These are phyloP conservation scores for Anagyrus pseudococci DNA, from an alignment of 2,888 invertebrate species.

Conservation along the genomic window DNA sequence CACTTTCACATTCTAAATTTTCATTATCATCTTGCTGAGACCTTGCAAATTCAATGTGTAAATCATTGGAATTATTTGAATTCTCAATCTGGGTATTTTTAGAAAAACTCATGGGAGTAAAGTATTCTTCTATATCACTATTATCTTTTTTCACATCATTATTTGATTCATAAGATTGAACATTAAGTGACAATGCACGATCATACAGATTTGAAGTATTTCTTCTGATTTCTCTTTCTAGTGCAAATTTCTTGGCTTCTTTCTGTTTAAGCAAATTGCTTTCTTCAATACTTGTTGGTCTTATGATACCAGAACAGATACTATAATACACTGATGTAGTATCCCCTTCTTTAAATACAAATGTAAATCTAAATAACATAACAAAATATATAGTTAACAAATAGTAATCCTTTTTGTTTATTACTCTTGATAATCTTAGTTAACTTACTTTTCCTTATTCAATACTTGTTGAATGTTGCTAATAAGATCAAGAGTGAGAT, in stretches of 20 bases:
- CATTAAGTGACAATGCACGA: conserved; percentile 48
- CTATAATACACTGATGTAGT: conserved; percentile 55
- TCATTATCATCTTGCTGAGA: neutral
- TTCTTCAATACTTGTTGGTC: conserved; percentile 51
- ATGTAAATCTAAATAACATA: conserved; percentile 49
- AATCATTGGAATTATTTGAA: neutral
- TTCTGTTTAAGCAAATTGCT: conserved; percentile 47
- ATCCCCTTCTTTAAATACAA: conserved; percentile 57
- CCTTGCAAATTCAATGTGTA: no score
- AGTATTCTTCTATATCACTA: conserved; percentile 6
- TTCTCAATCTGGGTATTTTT: no score
- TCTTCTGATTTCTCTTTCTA: conserved; percentile 52
- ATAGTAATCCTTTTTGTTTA: neutral
- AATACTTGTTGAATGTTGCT: conserved; percentile 60
- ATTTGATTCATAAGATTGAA: neutral
- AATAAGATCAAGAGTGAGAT: conserved; percentile 58
- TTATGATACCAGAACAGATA: conserved; percentile 50
- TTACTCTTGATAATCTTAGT: neutral
- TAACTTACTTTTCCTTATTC: conserved; percentile 49
- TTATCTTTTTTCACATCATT: neutral
- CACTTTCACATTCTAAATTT: neutral
- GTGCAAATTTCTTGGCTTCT: conserved; percentile 47
- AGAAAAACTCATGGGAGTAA: conserved; percentile 7
- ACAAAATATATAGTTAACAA: neutral
- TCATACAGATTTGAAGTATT: conserved; percentile 56